Conservation (phyloP, 2,888 invertebrate genomes). For the Epinotia bilunana region DNA sequence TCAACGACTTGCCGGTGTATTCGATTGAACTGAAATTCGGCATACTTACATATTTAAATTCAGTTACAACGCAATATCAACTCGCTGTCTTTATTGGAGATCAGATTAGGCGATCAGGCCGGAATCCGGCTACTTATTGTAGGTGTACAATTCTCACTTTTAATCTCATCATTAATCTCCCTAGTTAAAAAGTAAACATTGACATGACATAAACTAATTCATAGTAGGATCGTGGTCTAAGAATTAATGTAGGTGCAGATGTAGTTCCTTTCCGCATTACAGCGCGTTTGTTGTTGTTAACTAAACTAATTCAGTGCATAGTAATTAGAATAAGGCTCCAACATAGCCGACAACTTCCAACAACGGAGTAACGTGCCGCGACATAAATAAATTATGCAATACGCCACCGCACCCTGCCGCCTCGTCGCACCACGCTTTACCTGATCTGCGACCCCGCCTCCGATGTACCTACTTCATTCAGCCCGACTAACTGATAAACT, state of each 20-base stretch:
- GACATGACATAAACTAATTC: neutral
- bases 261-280: slow-evolving; percentile 32
- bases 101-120: neutral
- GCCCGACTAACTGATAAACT: slow-evolving; percentile 26
- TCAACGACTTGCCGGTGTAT: too few relatives aligned
- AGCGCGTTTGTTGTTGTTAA: slow-evolving; percentile 50
- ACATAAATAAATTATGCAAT: slow-evolving; percentile 82
- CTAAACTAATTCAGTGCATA: slow-evolving; percentile 51
- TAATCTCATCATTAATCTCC: neutral
- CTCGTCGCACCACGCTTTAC: slow-evolving; percentile 45
- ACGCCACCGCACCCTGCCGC: slow-evolving; percentile 60
- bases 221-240: neutral
- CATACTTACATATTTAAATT: too few relatives aligned
- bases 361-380: slow-evolving; percentile 74
- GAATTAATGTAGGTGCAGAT: slow-evolving; percentile 10
- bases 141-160: neutral
- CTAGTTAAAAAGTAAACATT: neutral
- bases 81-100: neutral
- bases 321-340: slow-evolving; percentile 62
- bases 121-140: neutral
- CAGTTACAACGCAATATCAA: too few relatives aligned
- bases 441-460: slow-evolving; percentile 34
- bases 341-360: slow-evolving; percentile 64
- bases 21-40: too few relatives aligned
- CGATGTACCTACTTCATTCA: slow-evolving; percentile 20